Evolutionary conservation across 2,113 vertebrate species (phyloP).

Genomic region (Odontesthes bonariensis): DNA sequence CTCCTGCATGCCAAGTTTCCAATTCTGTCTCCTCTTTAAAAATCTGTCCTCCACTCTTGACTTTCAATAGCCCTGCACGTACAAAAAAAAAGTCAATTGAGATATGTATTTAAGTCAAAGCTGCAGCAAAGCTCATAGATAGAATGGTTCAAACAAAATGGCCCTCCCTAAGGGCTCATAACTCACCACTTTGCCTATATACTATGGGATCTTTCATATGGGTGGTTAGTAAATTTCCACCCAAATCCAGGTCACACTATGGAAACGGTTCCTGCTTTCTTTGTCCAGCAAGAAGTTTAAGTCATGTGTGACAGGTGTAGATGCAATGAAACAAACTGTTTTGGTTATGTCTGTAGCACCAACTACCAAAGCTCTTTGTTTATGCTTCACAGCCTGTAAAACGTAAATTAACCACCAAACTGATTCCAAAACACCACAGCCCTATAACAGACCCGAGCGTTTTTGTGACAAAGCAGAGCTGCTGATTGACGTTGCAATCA

Average conservation of each 20-base stretch:
- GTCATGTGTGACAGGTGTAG: background rate
- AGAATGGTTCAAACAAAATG: background rate
- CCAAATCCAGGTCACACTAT: background rate
- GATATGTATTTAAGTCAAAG: background rate
- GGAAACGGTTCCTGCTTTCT: too few species aligned
- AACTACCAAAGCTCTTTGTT: background rate
- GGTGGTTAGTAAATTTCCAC: too few species aligned
- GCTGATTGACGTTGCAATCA: slow-evolving; percentile 15
- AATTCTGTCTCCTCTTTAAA: background rate
- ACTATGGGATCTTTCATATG: background rate
- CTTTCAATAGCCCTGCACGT: too few species aligned
- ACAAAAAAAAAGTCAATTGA: too few species aligned
- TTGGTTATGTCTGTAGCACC: background rate
- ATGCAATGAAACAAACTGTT: background rate
- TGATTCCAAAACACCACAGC: too few species aligned
- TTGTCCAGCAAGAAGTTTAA: too few species aligned
- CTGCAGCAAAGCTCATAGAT: background rate
- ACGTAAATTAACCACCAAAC: too few species aligned
- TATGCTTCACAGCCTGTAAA: background rate
- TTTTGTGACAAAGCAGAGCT: slow-evolving; percentile 5
- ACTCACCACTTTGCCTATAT: too few species aligned
- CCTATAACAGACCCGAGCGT: background rate
- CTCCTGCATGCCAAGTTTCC: background rate
- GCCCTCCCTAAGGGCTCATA: too few species aligned
- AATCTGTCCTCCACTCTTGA: background rate